Base-by-base conservation (phyloP, 2,113 vertebrate genomes). In the Litocranius walleri region DNA sequence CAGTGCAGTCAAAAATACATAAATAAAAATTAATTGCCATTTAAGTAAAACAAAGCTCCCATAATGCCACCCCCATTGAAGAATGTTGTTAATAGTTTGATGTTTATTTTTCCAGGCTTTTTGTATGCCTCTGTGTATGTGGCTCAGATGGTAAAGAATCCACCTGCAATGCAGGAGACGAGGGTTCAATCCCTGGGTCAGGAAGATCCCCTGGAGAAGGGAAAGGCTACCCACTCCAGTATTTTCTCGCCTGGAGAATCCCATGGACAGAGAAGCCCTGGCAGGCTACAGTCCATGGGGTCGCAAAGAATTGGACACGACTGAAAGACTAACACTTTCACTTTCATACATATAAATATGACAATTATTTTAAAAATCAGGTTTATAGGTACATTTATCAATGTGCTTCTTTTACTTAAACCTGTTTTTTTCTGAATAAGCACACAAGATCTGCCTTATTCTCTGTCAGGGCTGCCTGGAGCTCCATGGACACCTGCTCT, bases 401-500 rank as follows among this genome's bases (percentile, higher is more conserved):
- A 59, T 5, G 5, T 40, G 52, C 45, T 96, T 40, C 48, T 88
- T 91, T 48, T 36, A 23, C 54, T 62, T 77, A 59, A 62, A 52
- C 0, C 1, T 56, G 1, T 61, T 6, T 40, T 82, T 62, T 62
- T 64, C 36, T n/a, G 33, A 90, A 16, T 59, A 43, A 50, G 33
- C 57, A 4, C 19, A 27, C 3, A 36, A 2, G 5, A 48, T 21
- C 54, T 33, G 15, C 25, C n/a, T 90, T 14, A 0, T 62, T 82
- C 45, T 87, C 43, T 74, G 10, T 33, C 15, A 36, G 67, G 45
- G 86, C 45, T 54, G 10, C 43, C 36, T 21, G 62, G 30, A 40
- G 48, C 30, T 74, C 43, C 7, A 0, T 59, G 1, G 6, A 67
- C 4, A 0, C 77, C 71, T 52, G 61, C 54, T 52, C 12, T 27